These are phyloP conservation scores for Megaceryle maxima DNA, from an alignment of 2,113 vertebrate species.

Conservation along the genomic window DNA sequence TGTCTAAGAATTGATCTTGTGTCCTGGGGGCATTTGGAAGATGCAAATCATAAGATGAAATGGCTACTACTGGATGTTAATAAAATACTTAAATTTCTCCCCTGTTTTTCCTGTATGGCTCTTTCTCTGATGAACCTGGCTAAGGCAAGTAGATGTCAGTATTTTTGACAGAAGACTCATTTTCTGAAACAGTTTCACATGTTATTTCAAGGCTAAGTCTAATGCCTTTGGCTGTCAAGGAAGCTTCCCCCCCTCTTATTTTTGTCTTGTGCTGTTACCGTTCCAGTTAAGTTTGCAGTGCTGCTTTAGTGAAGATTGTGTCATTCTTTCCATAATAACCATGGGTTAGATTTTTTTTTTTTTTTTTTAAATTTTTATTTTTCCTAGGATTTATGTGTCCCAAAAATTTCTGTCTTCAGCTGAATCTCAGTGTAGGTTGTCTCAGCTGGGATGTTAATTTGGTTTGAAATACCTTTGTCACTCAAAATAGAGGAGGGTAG, in stretches of 20 bases:
- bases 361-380: neutral
- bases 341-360: neutral
- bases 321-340: neutral
- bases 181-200: neutral
- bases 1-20: neutral
- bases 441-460: neutral
- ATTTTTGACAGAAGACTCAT: neutral
- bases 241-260: rapidly evolving
- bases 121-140: neutral
- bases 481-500: neutral
- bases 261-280: neutral
- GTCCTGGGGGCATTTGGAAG: neutral
- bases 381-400: neutral
- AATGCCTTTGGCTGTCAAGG: neutral
- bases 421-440: neutral
- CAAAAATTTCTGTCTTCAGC: neutral
- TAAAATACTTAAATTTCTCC: neutral
- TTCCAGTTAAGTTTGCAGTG: neutral
- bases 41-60: neutral
- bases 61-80: neutral
- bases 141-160: neutral
- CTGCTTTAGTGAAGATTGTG: neutral
- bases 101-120: neutral
- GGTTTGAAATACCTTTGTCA: neutral
- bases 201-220: neutral